A percentile compares a stretch with the other conserved stretches of the same genome.
phyloP scores from a whole-genome alignment of 2,888 invertebrate genomes.

The Nephrotoma guestfalica region DNA sequence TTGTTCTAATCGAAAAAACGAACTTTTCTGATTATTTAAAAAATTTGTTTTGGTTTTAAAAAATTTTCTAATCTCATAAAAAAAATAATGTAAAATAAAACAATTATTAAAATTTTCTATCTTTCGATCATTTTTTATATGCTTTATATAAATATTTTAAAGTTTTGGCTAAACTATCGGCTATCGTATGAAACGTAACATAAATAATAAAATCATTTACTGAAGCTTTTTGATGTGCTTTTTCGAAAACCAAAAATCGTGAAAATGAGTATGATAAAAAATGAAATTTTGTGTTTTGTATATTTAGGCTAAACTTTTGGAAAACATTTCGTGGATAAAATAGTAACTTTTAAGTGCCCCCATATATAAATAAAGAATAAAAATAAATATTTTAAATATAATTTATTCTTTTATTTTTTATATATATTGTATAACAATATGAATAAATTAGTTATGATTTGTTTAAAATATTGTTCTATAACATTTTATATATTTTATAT shows the following conservation, averaged over 20 bases:
- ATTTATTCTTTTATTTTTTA: not conserved
- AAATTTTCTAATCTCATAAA: not conserved
- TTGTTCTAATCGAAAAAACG: constrained; percentile 4
- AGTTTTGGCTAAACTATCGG: not conserved
- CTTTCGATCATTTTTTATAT: not conserved
- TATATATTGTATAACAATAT: not conserved
- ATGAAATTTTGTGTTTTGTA: not conserved
- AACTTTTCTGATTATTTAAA: not conserved
- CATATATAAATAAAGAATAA: not conserved
- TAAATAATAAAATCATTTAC: not conserved
- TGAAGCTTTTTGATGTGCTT: not conserved
- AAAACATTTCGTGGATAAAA: not conserved
- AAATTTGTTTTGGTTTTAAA: not conserved
- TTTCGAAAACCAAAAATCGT: not conserved
- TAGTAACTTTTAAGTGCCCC: not conserved
- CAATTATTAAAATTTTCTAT: not conserved
- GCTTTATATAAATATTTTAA: not conserved
- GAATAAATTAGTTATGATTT: not conserved
- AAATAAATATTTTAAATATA: not conserved
- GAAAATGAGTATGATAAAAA: not conserved
- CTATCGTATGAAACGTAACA: not conserved
- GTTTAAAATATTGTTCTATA: not conserved
- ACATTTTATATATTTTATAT: not conserved
- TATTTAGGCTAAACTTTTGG: not conserved
- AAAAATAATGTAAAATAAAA: not conserved